Percentiles rank a stretch among this genome's conserved stretches.
These are phyloP conservation scores for Brenthis hecate DNA, from an alignment of 2,888 invertebrate species.

Conservation along the genomic window DNA sequence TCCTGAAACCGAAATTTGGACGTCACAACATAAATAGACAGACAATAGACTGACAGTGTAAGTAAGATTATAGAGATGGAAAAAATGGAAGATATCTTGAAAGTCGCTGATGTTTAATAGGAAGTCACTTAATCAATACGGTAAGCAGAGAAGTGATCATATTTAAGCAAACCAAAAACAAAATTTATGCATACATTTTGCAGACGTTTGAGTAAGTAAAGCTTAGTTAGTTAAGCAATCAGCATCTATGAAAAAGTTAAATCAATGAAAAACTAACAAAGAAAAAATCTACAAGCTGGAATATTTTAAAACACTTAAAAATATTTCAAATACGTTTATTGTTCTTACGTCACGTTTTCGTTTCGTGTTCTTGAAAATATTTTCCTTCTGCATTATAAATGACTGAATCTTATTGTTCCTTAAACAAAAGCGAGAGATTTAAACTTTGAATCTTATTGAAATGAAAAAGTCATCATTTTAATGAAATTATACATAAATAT, in stretches of 20 bases:
- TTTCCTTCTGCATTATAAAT: slow-evolving; percentile 17
- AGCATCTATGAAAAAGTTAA: too few relatives aligned
- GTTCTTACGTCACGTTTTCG: slow-evolving; percentile 20
- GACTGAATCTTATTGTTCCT: slow-evolving; percentile 16
- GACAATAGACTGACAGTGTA: too few relatives aligned
- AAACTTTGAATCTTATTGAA: background rate
- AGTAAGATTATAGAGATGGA: too few relatives aligned
- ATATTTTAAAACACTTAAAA: background rate
- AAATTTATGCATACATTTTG: too few relatives aligned
- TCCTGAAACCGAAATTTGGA: slow-evolving; percentile 48
- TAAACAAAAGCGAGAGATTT: slow-evolving; percentile 3
- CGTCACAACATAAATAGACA: background rate
- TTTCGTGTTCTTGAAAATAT: slow-evolving; percentile 3
- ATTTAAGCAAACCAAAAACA: too few relatives aligned
- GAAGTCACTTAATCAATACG: too few relatives aligned
- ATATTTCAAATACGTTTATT: background rate
- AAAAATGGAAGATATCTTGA: too few relatives aligned
- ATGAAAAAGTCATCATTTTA: background rate
- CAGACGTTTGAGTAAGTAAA: too few relatives aligned
- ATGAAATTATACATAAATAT: background rate
- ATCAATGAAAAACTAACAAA: too few relatives aligned
- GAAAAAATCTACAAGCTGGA: background rate
- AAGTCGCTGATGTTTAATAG: too few relatives aligned
- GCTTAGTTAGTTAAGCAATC: too few relatives aligned
- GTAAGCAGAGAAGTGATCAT: too few relatives aligned